These are phyloP conservation scores for Clarias macrocephalus DNA, from an alignment of 2,113 vertebrate species.

Conservation along the genomic window DNA sequence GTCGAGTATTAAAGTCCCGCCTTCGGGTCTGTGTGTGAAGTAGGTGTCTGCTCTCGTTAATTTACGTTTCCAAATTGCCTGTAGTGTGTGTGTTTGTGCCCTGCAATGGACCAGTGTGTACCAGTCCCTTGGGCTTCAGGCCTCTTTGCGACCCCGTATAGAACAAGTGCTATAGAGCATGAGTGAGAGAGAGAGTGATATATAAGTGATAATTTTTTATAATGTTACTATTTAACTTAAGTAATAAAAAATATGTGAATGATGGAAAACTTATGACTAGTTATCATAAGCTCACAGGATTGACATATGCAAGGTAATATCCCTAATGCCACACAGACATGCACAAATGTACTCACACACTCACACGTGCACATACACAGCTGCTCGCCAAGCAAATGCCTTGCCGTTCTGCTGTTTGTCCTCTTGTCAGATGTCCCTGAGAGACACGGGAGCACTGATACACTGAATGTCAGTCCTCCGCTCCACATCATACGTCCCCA, in stretches of 20 bases:
- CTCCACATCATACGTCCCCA: not conserved
- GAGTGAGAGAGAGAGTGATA: too few relatives aligned
- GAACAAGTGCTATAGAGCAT: too few relatives aligned
- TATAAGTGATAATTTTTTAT: too few relatives aligned
- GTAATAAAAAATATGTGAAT: not conserved
- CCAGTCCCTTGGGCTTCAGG: too few relatives aligned
- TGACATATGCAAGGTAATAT: not conserved
- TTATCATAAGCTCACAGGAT: not conserved
- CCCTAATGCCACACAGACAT: not conserved
- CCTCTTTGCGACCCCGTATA: too few relatives aligned
- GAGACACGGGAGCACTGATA: not conserved
- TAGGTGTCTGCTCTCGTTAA: too few relatives aligned
- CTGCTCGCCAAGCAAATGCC: not conserved
- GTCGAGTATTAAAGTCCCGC: too few relatives aligned
- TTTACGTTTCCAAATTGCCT: too few relatives aligned
- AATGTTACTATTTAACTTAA: too few relatives aligned
- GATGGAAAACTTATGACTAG: not conserved
- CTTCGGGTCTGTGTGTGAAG: too few relatives aligned
- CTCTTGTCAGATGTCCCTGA: slow-evolving; percentile 20
- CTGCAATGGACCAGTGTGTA: too few relatives aligned
- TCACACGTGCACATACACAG: not conserved
- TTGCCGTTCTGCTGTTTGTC: slow-evolving; percentile 7
- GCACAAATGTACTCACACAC: slow-evolving; percentile 10
- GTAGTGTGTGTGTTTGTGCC: too few relatives aligned
- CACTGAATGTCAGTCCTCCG: not conserved